phyloP scores from a whole-genome alignment of 2,888 invertebrate species.

The Thecophora atra region DNA sequence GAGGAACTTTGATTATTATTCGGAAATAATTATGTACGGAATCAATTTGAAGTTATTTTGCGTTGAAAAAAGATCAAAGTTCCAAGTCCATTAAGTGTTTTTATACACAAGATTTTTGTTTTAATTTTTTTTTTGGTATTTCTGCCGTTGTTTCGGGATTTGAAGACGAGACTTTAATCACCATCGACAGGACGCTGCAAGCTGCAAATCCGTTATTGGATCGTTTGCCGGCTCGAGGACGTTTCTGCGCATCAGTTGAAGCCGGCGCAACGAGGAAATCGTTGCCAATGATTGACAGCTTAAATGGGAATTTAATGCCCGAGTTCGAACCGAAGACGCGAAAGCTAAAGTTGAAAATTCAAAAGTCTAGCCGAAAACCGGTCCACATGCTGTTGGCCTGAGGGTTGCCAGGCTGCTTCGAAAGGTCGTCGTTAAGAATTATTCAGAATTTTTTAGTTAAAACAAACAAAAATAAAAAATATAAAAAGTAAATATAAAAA shows the following conservation, averaged over 20 bases:
- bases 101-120: background rate
- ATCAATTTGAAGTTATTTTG: background rate
- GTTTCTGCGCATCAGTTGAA: conserved; percentile 5
- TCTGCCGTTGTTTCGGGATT: background rate
- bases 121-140: background rate
- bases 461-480: too few relatives aligned
- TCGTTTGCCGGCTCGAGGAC: conserved; percentile 14
- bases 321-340: background rate
- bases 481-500: too few relatives aligned
- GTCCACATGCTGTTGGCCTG: too few relatives aligned
- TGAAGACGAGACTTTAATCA: conserved; percentile 24
- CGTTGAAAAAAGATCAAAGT: background rate
- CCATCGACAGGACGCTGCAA: conserved; percentile 29
- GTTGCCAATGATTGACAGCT: conserved; percentile 63
- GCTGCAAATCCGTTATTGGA: background rate
- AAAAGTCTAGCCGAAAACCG: background rate
- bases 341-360: background rate
- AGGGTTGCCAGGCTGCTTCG: too few relatives aligned
- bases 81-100: too few relatives aligned
- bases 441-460: too few relatives aligned
- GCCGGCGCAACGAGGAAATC: conserved; percentile 48
- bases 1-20: too few relatives aligned
- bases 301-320: conserved; percentile 64
- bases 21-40: too few relatives aligned
- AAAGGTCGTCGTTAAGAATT: too few relatives aligned